Percentiles rank a stretch among this genome's conserved stretches.
These are phyloP conservation scores for Porites australiensis DNA, from an alignment of 64 coral and sea anemone genomes.

Conservation along the genomic window DNA sequence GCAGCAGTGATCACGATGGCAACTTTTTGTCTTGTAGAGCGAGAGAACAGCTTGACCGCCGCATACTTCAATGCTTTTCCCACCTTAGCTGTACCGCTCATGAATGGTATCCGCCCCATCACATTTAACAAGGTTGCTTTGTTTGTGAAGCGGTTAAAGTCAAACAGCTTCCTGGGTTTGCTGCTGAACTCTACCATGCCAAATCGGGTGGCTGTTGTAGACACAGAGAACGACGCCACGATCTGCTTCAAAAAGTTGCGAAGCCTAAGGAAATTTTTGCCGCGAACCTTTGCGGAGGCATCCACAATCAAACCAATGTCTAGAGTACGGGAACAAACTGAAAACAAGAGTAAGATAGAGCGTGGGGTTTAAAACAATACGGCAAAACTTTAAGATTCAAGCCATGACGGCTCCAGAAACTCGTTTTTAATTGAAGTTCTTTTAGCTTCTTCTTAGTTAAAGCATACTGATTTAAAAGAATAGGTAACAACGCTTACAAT, in stretches of 20 bases:
- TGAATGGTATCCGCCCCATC: constrained; percentile 49
- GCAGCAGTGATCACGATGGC: constrained; percentile 68
- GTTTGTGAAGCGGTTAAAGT: constrained; percentile 53
- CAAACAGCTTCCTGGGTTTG: not conserved
- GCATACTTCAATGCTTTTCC: constrained; percentile 54
- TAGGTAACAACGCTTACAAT: no score
- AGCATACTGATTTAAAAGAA: no score
- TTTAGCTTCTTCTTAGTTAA: no score
- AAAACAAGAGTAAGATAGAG: not conserved
- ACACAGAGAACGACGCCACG: constrained; percentile 78
- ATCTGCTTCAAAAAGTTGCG: constrained; percentile 77
- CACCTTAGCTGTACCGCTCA: constrained; percentile 29
- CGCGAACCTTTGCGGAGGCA: constrained; percentile 23
- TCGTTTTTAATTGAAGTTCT: no score
- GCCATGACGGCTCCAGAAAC: no score
- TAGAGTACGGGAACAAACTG: constrained; percentile 62
- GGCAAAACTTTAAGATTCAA: no score
- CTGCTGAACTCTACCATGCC: constrained; percentile 48
- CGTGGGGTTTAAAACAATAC: no score
- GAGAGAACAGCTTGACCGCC: constrained; percentile 10
- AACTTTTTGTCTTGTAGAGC: constrained; percentile 39
- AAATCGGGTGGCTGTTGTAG: constrained; percentile 47
- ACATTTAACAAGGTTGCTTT: constrained; percentile 39
- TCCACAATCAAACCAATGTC: constrained; percentile 80
- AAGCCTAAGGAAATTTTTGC: constrained; percentile 45